Percentiles rank a stretch among this genome's conserved stretches.
Conservation (phyloP, 2,797 vertebrate species). For the Cephalopachus bancanus region DNA sequence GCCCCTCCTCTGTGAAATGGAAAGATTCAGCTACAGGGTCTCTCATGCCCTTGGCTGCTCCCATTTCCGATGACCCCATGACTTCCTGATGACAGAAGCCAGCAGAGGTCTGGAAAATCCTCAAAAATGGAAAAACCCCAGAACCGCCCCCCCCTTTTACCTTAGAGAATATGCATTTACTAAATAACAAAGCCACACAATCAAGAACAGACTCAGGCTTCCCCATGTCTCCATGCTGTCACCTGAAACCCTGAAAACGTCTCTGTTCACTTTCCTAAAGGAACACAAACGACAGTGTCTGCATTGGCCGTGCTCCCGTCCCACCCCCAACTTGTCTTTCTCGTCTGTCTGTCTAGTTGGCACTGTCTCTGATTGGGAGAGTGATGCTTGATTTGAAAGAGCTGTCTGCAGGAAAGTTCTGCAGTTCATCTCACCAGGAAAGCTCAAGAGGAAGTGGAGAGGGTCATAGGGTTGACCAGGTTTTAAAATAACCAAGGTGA, state of each 20-base stretch:
- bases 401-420: not conserved
- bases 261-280: not conserved
- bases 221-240: not conserved
- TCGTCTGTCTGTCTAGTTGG: not conserved
- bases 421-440: not conserved
- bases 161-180: not conserved
- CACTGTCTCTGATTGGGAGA: not conserved
- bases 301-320: not conserved
- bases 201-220: not conserved
- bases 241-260: not conserved
- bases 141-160: not conserved
- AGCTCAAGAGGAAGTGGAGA: not conserved
- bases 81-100: not conserved
- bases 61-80: not conserved
- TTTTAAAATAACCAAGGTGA: not conserved
- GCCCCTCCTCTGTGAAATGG: not conserved
- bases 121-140: not conserved
- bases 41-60: not conserved
- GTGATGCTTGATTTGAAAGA: not conserved
- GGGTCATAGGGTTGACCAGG: not conserved
- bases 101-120: not conserved
- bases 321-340: not conserved
- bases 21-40: not conserved
- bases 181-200: not conserved
- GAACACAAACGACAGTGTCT: not conserved